Conservation (phyloP, 2,888 invertebrate species). For the Campopleginae sp. region DNA sequence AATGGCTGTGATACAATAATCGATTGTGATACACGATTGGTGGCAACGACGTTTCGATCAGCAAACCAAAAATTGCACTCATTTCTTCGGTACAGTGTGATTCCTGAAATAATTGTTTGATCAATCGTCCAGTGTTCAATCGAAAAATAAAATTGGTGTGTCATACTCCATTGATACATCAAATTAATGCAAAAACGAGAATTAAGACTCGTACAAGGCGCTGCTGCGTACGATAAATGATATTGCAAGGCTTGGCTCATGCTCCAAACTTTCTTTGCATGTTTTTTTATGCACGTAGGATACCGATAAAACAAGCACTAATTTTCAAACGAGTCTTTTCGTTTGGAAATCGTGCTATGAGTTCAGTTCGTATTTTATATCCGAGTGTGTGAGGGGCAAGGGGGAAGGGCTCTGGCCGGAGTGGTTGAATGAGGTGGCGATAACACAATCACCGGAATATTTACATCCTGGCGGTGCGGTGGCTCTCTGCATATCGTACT, state of each 20-base stretch:
- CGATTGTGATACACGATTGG: not conserved
- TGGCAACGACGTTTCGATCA: not conserved
- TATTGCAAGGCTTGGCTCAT: not conserved
- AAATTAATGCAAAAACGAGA: not conserved
- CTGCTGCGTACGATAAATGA: no score
- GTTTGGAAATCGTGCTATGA: slow-evolving; percentile 5
- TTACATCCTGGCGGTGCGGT: slow-evolving; percentile 55
- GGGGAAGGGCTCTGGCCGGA: not conserved
- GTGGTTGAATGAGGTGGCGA: slow-evolving; percentile 44
- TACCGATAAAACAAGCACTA: slow-evolving; percentile 3
- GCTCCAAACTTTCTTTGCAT: not conserved
- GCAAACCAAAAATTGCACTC: not conserved
- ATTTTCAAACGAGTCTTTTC: not conserved
- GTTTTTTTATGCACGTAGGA: not conserved
- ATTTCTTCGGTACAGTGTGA: not conserved
- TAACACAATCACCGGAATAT: slow-evolving; percentile 66
- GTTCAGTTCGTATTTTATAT: slow-evolving; percentile 11
- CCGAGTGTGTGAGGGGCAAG: not conserved
- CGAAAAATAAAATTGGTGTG: not conserved
- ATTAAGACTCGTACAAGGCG: not conserved
- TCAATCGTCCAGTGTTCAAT: not conserved
- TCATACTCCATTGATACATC: not conserved
- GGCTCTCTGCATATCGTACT: slow-evolving; percentile 1
- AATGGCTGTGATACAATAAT: no score
- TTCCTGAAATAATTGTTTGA: no score